phyloP scores from a whole-genome alignment of 2,888 invertebrate species.

The Noctua janthe region DNA sequence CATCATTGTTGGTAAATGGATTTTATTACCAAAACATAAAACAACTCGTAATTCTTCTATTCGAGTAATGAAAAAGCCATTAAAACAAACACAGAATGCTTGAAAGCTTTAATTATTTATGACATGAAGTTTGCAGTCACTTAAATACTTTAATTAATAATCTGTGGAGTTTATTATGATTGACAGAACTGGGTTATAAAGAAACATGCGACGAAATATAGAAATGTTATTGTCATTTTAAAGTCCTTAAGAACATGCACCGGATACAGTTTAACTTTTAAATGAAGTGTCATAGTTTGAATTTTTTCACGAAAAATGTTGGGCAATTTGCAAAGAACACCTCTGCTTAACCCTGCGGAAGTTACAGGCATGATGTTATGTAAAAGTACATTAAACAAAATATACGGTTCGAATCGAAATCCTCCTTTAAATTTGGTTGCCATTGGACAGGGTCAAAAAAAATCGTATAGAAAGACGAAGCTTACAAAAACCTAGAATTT shows the following conservation, averaged over 20 bases:
- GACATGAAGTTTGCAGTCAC: constrained; percentile 32
- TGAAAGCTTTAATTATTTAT: constrained; percentile 59
- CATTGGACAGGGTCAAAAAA: neutral
- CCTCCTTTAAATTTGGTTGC: neutral
- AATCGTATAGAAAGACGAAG: neutral
- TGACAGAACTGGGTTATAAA: constrained; percentile 15
- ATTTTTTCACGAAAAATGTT: neutral
- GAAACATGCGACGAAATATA: constrained; percentile 7
- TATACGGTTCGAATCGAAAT: no score
- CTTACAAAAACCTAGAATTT: neutral
- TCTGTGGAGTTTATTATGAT: constrained; percentile 31
- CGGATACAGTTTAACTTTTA: neutral
- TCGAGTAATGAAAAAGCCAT: constrained; percentile 47
- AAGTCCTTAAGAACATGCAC: neutral
- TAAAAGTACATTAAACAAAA: neutral
- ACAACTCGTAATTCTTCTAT: neutral
- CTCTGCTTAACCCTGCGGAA: neutral
- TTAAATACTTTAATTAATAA: constrained; percentile 46
- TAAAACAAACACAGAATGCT: constrained; percentile 42
- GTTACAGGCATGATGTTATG: neutral
- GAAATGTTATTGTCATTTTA: neutral
- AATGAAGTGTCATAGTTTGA: neutral
- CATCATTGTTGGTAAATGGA: neutral
- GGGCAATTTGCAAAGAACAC: neutral
- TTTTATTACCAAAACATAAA: constrained; percentile 23